These are phyloP conservation scores for Drosophila simulans DNA, from an alignment of 1,140 invertebrate genomes.

Conservation along the genomic window DNA sequence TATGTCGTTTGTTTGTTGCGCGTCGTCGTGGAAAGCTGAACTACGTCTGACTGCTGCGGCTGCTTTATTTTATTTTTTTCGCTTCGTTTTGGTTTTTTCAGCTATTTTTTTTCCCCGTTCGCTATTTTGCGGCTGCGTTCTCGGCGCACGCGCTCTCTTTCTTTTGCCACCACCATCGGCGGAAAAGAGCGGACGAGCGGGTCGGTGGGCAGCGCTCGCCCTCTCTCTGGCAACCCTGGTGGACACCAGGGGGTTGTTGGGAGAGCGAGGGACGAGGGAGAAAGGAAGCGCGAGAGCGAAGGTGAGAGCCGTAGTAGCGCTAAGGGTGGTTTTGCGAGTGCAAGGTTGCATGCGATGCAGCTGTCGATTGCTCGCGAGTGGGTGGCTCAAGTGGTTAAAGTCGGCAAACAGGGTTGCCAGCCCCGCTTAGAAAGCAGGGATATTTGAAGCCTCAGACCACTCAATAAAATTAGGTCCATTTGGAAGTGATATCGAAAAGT, in stretches of 20 bases:
- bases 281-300: slow-evolving; percentile 8
- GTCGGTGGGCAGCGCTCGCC: slow-evolving; percentile 1
- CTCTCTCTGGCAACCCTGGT: slow-evolving; percentile 21
- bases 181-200: slow-evolving; percentile 2
- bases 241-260: slow-evolving; percentile 10
- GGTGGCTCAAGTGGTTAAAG: slow-evolving; percentile 40
- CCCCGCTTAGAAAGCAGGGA: slow-evolving; percentile 2
- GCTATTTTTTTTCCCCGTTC: slow-evolving; percentile 20
- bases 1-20: slow-evolving; percentile 61
- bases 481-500: no score
- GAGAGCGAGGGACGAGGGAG: slow-evolving; percentile 2
- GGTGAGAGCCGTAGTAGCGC: neutral
- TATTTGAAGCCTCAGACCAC: neutral
- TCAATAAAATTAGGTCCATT: no score
- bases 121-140: slow-evolving; percentile 51
- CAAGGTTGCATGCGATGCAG: slow-evolving; percentile 71
- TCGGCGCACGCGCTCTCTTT: slow-evolving; percentile 66
- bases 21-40: slow-evolving; percentile 76
- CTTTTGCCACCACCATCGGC: slow-evolving; percentile 34
- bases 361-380: slow-evolving; percentile 37
- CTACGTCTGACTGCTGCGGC: slow-evolving; percentile 66
- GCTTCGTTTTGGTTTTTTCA: slow-evolving; percentile 39
- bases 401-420: slow-evolving; percentile 47
- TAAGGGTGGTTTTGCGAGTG: slow-evolving; percentile 55
- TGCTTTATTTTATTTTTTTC: slow-evolving; percentile 54